Base-by-base conservation (phyloP, 1,140 invertebrate species). In the Stegodyphus mimosarum region DNA sequence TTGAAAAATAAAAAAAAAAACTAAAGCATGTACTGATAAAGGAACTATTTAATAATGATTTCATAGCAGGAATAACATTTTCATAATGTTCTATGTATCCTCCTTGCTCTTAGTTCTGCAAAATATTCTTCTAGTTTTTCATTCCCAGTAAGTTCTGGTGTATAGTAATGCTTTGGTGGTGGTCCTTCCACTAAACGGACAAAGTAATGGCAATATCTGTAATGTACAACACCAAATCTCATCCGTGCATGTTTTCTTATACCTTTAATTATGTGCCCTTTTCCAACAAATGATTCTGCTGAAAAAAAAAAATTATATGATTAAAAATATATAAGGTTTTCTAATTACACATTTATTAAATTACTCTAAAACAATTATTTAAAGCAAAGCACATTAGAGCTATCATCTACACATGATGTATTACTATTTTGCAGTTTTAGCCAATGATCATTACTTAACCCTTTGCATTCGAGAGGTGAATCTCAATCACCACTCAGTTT, bases 171-270 rank as follows among this genome's bases (percentile, higher is more conserved):
- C 89, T 96, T 94, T n/a, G 97, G 97, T 84, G 97, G 97, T 89
- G 92, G 92, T 10, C 97, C 97, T 93, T 99, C 97, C 91, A 98
- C 96, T 52, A 99, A 91, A 51, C 94, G 91, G 0, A 99, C 94
- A 92, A 95, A 98, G 90, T 98, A 98, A 90, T 99, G 94, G 87
- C 92, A 93, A 90, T 97, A 94, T 84, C 92, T 93, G 89, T 98
- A 98, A 79, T 93, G 92, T 1, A 99, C 92, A 83, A 91, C 89
- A 18, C 96, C 96, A 63, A 92, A 79, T 87, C 95, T 91, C 2
- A 88, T 91, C 89, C 93, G 92, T 33, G 94, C 95, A 92, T 98
- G 97, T 89, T 95, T 93, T 88, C 97, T 92, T 5, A 95, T 87
- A 17, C 97, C 97, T 91, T 96, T 96, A 0, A 98, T 90, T 0